These are phyloP conservation scores for Colossoma macropomum DNA, from an alignment of 2,113 vertebrate species.

Conservation along the genomic window DNA sequence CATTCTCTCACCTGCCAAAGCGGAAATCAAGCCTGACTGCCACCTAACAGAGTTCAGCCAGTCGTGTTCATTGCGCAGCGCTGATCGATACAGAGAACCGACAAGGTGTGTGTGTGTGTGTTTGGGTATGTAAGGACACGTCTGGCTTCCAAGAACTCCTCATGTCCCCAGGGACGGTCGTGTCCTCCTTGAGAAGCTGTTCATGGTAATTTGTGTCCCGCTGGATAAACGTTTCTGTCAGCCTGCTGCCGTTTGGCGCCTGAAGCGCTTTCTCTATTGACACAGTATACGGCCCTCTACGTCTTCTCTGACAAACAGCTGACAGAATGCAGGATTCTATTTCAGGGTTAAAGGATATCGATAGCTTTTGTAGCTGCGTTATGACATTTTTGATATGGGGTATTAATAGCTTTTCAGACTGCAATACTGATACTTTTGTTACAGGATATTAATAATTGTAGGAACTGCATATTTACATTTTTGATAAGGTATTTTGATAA, in stretches of 20 bases:
- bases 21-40: constrained; percentile 15
- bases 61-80: constrained; percentile 18
- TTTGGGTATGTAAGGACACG: constrained; percentile 38
- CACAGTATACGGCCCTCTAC: constrained; percentile 5
- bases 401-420: no score
- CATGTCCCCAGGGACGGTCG: constrained; percentile 9
- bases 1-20: constrained; percentile 13
- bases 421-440: no score
- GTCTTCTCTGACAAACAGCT: constrained; percentile 5
- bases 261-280: constrained; percentile 1
- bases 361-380: not conserved
- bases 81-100: constrained; percentile 13
- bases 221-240: constrained; percentile 31
- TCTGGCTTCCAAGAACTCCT: not conserved
- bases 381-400: not conserved
- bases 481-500: not conserved
- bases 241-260: constrained; percentile 4
- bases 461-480: not conserved
- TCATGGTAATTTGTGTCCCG: constrained; percentile 22
- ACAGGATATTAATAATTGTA: constrained; percentile 7
- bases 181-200: not conserved
- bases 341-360: constrained; percentile 12
- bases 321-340: not conserved
- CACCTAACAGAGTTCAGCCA: constrained; percentile 10
- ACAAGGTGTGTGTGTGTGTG: not conserved